Base-by-base conservation (phyloP, 2,113 vertebrate genomes). In the Sinocyclocheilus maitianheensis region DNA sequence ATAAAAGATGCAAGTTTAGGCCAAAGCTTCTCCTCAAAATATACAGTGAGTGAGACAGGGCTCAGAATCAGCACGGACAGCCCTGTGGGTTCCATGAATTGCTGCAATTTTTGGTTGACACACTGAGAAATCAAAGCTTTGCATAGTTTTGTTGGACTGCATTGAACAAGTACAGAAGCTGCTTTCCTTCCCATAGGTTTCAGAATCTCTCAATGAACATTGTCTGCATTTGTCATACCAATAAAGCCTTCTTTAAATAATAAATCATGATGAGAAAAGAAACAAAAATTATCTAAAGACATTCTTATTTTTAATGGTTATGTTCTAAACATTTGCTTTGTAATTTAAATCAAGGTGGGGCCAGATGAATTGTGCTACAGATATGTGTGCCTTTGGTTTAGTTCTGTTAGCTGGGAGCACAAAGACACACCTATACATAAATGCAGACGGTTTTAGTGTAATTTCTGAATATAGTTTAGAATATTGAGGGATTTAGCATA, bases 111-210 rank as follows among this genome's bases (percentile, higher is more conserved):
- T 62, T 87, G 86, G 74, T 81, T 37, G 24, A 83, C 81, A 83
- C 62, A 60, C 51, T 74, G 65, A 69, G 69, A 77, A 63, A 86
- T 46, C 80, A 76, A 51, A 87, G 71, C 58, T 77, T 87, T 72
- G 80, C 71, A 77, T 65, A 46, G 55, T 48, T 69, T 34, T 69
- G 60, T 82, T 55, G 75, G 30, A 85, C 75, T n/a, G 74, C 22
- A 79, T 3, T 69, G 75, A 69, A 65, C 79, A 77, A 40, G 24
- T 71, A 40, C 62, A 53, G 65, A 80, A 80, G 26, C 34, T n/a
- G 67, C 20, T 75, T 69, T 75, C 13, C 13, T 30, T 63, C n/a
- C 22, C 60, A 48, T 65, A 85, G 46, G 75, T 80, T 80, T 58
- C 37, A 13, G 30, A 43, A 60, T 72, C 20, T 11, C 48, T 80